phyloP scores from a whole-genome alignment of 2,113 vertebrate species.

The Myotis davidii region DNA sequence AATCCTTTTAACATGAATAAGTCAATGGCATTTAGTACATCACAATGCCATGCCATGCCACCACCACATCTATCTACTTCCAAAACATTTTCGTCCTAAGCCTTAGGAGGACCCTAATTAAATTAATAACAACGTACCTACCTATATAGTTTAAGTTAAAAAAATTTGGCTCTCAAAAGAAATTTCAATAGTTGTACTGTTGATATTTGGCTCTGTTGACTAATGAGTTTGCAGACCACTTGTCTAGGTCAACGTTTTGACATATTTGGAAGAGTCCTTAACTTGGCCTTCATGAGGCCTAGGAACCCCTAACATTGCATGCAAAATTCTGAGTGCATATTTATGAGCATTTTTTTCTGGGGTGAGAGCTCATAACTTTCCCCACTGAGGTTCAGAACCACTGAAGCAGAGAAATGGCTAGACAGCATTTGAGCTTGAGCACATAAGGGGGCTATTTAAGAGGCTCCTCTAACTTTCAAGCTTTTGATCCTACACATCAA shows the following conservation, averaged over 20 bases:
- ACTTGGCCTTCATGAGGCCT: not conserved
- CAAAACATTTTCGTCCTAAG: not conserved
- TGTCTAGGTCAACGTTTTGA: not conserved
- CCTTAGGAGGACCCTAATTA: no score
- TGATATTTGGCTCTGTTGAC: no score
- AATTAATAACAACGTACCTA: no score
- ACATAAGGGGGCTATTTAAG: not conserved
- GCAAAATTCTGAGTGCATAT: not conserved
- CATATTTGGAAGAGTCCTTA: not conserved
- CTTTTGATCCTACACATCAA: not conserved
- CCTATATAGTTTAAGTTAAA: no score
- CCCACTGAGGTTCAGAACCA: not conserved
- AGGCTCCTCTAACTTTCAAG: not conserved
- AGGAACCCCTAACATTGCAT: not conserved
- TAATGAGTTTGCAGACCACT: no score
- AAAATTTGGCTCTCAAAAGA: no score
- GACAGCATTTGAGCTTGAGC: not conserved
- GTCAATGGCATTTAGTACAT: not conserved
- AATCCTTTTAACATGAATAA: not conserved
- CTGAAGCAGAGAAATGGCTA: not conserved
- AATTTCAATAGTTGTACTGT: no score
- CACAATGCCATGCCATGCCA: not conserved
- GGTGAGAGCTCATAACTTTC: not conserved
- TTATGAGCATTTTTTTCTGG: conserved; percentile 2
- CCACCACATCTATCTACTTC: not conserved